Conservation (phyloP, 2,113 vertebrate genomes). For the Dasypus novemcinctus region DNA sequence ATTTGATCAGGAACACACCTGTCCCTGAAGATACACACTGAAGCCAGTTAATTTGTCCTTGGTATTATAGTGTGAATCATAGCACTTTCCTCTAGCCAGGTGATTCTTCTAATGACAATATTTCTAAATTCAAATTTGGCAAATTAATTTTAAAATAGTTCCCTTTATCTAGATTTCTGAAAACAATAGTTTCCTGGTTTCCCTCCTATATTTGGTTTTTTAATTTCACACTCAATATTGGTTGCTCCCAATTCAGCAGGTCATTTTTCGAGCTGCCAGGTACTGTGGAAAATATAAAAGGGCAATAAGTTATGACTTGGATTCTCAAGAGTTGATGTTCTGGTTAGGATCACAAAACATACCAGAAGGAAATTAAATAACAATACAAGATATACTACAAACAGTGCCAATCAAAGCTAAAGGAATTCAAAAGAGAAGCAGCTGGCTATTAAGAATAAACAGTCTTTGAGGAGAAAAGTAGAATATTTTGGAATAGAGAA, state of each 20-base stretch:
- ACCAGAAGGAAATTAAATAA: not conserved
- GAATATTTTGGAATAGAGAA: not conserved
- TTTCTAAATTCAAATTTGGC: not conserved
- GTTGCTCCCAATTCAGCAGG: not conserved
- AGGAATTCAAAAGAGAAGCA: conserved; percentile 25
- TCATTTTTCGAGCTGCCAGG: not conserved
- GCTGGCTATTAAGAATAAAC: not conserved
- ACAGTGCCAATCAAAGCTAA: not conserved
- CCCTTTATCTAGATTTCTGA: conserved; percentile 24
- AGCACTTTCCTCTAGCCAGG: not conserved
- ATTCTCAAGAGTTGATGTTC: not conserved
- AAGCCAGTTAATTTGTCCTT: not conserved
- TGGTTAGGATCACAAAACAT: not conserved
- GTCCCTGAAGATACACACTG: not conserved
- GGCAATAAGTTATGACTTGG: not conserved
- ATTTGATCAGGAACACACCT: not conserved
- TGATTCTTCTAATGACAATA: not conserved
- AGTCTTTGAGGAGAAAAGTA: not conserved
- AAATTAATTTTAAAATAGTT: conserved; percentile 26
- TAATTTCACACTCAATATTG: not conserved
- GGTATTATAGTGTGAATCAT: not conserved
- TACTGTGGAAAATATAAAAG: not conserved
- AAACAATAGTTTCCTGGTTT: not conserved
- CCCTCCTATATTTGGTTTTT: not conserved
- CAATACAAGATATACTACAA: not conserved